Percentiles rank a stretch among this genome's conserved stretches.
Conservation (phyloP, 1,140 invertebrate species). For the Dendrolimus punctatus region DNA sequence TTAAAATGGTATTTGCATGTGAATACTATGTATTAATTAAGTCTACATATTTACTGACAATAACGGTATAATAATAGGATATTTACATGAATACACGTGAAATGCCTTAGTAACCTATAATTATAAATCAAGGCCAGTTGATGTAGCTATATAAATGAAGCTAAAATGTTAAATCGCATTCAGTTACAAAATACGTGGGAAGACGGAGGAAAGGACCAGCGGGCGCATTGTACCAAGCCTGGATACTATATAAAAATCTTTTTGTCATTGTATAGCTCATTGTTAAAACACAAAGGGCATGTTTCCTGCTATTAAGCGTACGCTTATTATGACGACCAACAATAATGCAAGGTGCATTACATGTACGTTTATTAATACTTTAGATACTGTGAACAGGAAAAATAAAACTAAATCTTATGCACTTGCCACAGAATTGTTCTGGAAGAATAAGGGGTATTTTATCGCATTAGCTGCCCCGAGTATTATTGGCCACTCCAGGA, state of each 20-base stretch:
- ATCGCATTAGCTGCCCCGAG: too few species aligned
- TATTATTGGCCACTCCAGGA: too few species aligned
- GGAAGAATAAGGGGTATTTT: too few species aligned
- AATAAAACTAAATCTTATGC: too few species aligned
- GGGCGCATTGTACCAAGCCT: constrained; percentile 44
- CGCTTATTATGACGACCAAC: background rate
- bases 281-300: constrained; percentile 43
- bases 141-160: background rate
- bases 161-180: constrained; percentile 1
- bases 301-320: constrained; percentile 41
- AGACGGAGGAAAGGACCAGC: constrained; percentile 36
- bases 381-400: background rate
- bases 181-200: constrained; percentile 33
- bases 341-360: constrained; percentile 1
- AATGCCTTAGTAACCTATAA: too few species aligned
- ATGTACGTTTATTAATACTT: background rate
- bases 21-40: too few species aligned
- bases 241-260: constrained; percentile 41
- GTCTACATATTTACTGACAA: too few species aligned
- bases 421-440: too few species aligned
- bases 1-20: too few species aligned
- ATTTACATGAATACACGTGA: too few species aligned
- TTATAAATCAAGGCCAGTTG: background rate
- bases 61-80: too few species aligned
- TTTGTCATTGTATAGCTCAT: constrained; percentile 55